A percentile compares a stretch with the other conserved stretches of the same genome.
These are phyloP conservation scores for Cotesia chilonis DNA, from an alignment of 1,140 invertebrate genomes.

Conservation along the genomic window DNA sequence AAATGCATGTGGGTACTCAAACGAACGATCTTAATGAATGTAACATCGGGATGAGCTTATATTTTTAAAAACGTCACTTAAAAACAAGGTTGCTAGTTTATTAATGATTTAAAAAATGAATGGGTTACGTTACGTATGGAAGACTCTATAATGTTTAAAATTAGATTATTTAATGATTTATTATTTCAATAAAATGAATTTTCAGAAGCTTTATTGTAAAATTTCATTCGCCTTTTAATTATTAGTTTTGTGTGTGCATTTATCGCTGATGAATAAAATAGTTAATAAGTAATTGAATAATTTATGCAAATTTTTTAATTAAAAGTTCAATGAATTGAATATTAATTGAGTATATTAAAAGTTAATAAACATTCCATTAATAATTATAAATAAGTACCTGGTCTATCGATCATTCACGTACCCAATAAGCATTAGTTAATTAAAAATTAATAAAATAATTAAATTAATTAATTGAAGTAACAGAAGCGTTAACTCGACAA, in stretches of 20 bases:
- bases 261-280: too few relatives aligned
- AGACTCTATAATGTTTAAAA: conserved; percentile 20
- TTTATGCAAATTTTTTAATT: too few relatives aligned
- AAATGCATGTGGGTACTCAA: too few relatives aligned
- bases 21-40: too few relatives aligned
- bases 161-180: neutral
- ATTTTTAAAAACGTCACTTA: too few relatives aligned
- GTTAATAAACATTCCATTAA: neutral
- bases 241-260: too few relatives aligned
- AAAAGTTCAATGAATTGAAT: too few relatives aligned
- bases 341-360: too few relatives aligned
- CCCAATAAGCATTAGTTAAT: neutral
- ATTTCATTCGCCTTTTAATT: too few relatives aligned
- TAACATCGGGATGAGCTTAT: too few relatives aligned
- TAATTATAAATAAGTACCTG: conserved; percentile 4
- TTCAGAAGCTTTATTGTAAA: too few relatives aligned
- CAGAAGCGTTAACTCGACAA: neutral
- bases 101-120: neutral
- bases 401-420: conserved; percentile 10
- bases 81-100: neutral
- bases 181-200: neutral
- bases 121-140: conserved; percentile 15
- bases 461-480: neutral
- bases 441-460: neutral
- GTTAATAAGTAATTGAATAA: too few relatives aligned